Percentiles rank a stretch among this genome's conserved stretches.
Conservation (phyloP, 2,888 invertebrate genomes). For the Galeopsomyia nigrocyanea region DNA sequence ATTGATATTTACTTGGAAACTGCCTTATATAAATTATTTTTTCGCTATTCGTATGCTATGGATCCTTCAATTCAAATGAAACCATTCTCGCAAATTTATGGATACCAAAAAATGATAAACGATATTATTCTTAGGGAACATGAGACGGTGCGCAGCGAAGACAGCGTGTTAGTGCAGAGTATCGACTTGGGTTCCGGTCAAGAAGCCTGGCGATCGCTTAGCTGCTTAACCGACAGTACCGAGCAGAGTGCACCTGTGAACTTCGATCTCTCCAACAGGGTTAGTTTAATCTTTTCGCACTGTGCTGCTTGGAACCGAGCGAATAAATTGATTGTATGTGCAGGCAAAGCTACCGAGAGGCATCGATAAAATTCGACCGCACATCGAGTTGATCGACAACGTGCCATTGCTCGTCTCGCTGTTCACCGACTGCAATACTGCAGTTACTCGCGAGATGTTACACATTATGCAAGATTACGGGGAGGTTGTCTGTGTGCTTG, state of each 20-base stretch:
- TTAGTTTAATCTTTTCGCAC: conserved; percentile 64
- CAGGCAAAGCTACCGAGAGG: conserved; percentile 95
- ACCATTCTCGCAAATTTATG: no score
- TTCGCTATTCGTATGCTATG: neutral
- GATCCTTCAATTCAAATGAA: neutral
- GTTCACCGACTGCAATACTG: conserved; percentile 97
- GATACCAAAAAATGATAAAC: no score
- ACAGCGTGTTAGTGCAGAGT: conserved; percentile 69
- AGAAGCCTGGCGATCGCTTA: conserved; percentile 86
- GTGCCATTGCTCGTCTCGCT: conserved; percentile 96
- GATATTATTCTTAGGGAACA: conserved; percentile 46
- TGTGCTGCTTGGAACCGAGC: neutral
- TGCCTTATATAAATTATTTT: no score
- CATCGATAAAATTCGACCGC: conserved; percentile 96
- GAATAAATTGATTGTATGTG: conserved; percentile 4
- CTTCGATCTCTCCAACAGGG: conserved; percentile 93
- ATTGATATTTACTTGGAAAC: no score
- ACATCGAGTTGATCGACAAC: conserved; percentile 95
- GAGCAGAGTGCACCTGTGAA: conserved; percentile 92
- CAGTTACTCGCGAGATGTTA: conserved; percentile 91
- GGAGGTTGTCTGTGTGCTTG: conserved; percentile 95
- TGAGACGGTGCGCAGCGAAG: conserved; percentile 64
- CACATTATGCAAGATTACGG: conserved; percentile 97
- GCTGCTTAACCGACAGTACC: conserved; percentile 89
- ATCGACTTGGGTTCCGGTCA: conserved; percentile 71